A percentile compares a stretch with the other conserved stretches of the same genome.
These are phyloP conservation scores for Trinorchestia longiramus DNA, from an alignment of 1,140 invertebrate genomes.

Conservation along the genomic window DNA sequence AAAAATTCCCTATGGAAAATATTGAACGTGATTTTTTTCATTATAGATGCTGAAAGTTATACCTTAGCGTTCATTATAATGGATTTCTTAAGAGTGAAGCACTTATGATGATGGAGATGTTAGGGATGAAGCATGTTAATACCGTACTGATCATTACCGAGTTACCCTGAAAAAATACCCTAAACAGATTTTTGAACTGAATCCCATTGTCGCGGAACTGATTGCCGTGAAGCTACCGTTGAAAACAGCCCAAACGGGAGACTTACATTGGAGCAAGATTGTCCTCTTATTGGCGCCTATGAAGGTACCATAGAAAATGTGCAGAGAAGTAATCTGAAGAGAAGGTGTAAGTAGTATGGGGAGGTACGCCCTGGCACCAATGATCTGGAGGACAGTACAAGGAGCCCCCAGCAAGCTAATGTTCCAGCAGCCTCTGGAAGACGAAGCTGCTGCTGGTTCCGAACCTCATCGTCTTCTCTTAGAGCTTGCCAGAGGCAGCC, in stretches of 20 bases:
- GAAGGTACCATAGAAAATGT: slow-evolving; percentile 45
- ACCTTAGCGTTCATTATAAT: too few relatives aligned
- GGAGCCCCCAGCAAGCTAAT: not conserved
- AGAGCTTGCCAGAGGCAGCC: slow-evolving; percentile 21
- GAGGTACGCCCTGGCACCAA: not conserved
- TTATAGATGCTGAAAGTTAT: too few relatives aligned
- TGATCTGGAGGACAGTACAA: not conserved
- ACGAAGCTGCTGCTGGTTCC: not conserved
- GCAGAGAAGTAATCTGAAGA: not conserved
- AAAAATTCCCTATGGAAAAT: too few relatives aligned
- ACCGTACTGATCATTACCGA: not conserved
- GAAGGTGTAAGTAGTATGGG: not conserved
- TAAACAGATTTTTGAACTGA: not conserved
- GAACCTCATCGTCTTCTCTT: slow-evolving; percentile 40
- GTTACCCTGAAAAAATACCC: not conserved
- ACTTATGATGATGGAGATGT: too few relatives aligned
- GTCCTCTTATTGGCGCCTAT: not conserved
- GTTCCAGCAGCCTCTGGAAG: slow-evolving; percentile 33
- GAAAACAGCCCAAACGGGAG: not conserved
- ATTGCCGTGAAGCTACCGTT: not conserved
- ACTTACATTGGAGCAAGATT: not conserved
- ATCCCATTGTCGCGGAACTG: not conserved
- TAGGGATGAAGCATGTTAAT: not conserved
- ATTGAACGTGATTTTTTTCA: too few relatives aligned
- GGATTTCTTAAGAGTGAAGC: too few relatives aligned